phyloP scores from a whole-genome alignment of 1,140 invertebrate species.

The Papilio xuthus region DNA sequence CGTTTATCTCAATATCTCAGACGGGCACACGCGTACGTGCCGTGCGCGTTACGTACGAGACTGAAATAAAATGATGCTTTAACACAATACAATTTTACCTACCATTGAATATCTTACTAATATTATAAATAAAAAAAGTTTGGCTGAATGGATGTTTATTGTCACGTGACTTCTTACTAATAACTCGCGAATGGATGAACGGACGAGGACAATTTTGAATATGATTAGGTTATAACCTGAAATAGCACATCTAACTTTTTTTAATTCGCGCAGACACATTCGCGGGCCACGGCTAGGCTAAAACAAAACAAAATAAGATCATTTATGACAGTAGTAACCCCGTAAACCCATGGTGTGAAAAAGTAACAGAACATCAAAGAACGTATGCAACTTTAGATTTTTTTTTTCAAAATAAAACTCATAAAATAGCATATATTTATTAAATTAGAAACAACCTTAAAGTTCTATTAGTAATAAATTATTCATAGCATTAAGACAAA shows the following conservation, averaged over 20 bases:
- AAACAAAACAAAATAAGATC: too few relatives aligned
- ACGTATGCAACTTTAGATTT: background rate
- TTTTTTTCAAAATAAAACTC: background rate
- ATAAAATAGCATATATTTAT: conserved; percentile 56
- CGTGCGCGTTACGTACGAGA: conserved; percentile 47
- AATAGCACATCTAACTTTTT: too few relatives aligned
- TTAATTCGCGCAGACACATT: too few relatives aligned
- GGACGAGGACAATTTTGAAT: too few relatives aligned
- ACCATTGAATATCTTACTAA: background rate
- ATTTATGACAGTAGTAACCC: too few relatives aligned
- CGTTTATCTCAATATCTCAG: conserved; percentile 69
- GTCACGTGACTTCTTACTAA: too few relatives aligned
- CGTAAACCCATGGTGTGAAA: too few relatives aligned
- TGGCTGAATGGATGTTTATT: too few relatives aligned
- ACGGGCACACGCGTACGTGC: conserved; percentile 53
- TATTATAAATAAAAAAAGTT: background rate
- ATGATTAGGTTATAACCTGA: too few relatives aligned
- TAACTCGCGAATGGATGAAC: background rate
- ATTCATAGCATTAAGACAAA: conserved; percentile 47
- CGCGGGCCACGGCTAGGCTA: too few relatives aligned
- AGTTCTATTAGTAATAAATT: conserved; percentile 51
- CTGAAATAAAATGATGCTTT: conserved; percentile 53
- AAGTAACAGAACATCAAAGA: too few relatives aligned
- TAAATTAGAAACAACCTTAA: conserved; percentile 66
- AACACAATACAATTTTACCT: conserved; percentile 16